Evolutionary conservation across 1,140 invertebrate genomes (phyloP), one percentile per base, ranked within the genome.

Genomic region (Polypedilum vanderplanki): DNA sequence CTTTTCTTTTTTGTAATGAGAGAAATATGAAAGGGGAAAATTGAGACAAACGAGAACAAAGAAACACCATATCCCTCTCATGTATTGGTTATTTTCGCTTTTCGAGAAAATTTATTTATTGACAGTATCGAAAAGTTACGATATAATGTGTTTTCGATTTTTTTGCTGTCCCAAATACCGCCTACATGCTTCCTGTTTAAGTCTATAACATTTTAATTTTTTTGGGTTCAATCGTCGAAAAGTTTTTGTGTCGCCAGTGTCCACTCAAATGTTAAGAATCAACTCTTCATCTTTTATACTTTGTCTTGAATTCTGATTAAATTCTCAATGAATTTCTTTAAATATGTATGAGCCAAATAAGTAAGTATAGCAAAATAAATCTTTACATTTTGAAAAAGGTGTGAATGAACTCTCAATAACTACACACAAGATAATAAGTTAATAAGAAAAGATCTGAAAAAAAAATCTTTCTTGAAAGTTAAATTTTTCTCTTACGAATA

Each of bases 331-430:
- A 57, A 57, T n/a, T 8, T n/a, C 12, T 15, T n/a, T 12, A 57
- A 4, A 57, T 12, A 57, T n/a, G n/a, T n/a, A n/a, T n/a, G n/a
- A n/a, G n/a, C n/a, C n/a, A 57, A 4, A 57, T 12, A 57, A 12
- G 15, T 57, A 57, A 12, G 12, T n/a, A 57, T n/a, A 57, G 46
- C 46, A 57, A 57, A 15, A 46, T 46, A 46, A 46, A 15, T 12
- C 8, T 12, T 46, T 12, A 46, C 4, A n/a, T 57, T 57, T 57
- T n/a, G 46, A n/a, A 12, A 33, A 3, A 5, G 15, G 46, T 57
- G 46, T 57, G 46, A 57, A 57, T 57, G 46, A 57, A 57, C 46
- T 57, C 46, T 57, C 46, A 57, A 57, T 57, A 33, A 33, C 24
- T 33, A 33, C 24, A 33, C 24, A 33, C 24, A 5, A 33, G 46